Conservation (phyloP, 2,888 invertebrate species). For the Dryobotodes eremita region DNA sequence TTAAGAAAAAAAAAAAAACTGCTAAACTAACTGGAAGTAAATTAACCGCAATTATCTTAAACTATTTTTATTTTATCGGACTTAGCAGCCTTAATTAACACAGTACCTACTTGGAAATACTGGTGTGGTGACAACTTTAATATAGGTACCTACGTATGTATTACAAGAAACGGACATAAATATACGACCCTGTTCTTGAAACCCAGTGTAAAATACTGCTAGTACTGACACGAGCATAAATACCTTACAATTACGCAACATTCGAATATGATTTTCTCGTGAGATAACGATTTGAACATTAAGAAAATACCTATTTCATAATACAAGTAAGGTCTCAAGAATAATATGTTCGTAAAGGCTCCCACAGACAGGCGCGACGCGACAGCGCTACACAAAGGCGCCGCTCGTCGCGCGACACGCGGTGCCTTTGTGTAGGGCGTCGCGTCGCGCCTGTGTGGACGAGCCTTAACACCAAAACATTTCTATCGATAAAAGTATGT, state of each 20-base stretch:
- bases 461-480: too few relatives aligned
- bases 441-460: too few relatives aligned
- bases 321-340: background rate
- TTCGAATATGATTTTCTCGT: background rate
- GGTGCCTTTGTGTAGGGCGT: too few relatives aligned
- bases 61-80: background rate
- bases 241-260: background rate
- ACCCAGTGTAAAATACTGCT: conserved; percentile 17
- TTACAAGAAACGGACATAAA: conserved; percentile 38
- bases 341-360: background rate
- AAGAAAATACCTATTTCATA: background rate
- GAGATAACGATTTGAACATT: background rate
- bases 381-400: too few relatives aligned
- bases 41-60: background rate
- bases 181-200: conserved; percentile 22
- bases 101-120: background rate
- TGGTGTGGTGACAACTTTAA: background rate
- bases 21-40: background rate
- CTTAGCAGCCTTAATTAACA: conserved; percentile 26
- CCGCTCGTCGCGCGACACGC: too few relatives aligned
- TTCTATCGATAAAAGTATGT: background rate
- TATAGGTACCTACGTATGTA: background rate
- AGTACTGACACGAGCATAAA: background rate
- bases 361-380: too few relatives aligned
- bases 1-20: background rate